Conservation (phyloP, 2,797 vertebrate genomes). For the Amphiprion clarkii region DNA sequence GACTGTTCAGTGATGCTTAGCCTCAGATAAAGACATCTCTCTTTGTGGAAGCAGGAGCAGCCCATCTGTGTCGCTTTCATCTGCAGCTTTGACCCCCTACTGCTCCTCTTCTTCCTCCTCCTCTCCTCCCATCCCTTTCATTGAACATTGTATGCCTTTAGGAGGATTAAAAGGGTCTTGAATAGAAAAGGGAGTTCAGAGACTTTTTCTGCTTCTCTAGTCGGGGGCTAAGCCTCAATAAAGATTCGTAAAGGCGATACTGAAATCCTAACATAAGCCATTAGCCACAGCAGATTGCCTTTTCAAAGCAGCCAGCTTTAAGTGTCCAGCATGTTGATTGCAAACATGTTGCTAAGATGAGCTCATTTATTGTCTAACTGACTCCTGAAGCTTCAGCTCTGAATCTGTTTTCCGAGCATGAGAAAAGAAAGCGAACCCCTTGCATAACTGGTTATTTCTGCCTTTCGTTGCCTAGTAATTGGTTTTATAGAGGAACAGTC, state of each 20-base stretch:
- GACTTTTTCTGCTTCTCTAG: conserved; percentile 55
- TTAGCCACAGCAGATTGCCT: conserved; percentile 63
- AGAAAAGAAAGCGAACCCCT: conserved; percentile 14
- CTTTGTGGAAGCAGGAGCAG: conserved; percentile 39
- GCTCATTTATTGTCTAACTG: conserved; percentile 33
- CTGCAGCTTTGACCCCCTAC: conserved; percentile 5
- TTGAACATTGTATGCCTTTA: conserved; percentile 48
- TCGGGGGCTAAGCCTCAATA: conserved; percentile 60
- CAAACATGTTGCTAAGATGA: conserved; percentile 36
- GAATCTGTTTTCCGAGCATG: conserved; percentile 15
- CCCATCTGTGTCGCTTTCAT: conserved; percentile 67
- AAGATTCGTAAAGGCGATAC: conserved; percentile 56
- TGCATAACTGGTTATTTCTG: conserved; percentile 14
- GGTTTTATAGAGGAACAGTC: background rate
- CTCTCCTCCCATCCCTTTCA: conserved; percentile 47
- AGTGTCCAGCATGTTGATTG: conserved; percentile 39
- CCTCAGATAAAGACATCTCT: conserved; percentile 63
- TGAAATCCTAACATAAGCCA: conserved; percentile 66
- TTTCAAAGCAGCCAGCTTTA: conserved; percentile 48
- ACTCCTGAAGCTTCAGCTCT: conserved; percentile 13
- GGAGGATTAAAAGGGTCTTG: conserved; percentile 66
- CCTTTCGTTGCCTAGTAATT: background rate
- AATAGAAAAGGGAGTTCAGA: conserved; percentile 64
- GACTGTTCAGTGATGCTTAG: conserved; percentile 57
- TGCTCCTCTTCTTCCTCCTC: conserved; percentile 8